phyloP scores from a whole-genome alignment of 2,888 invertebrate species.

The Lamellibrachia satsuma region DNA sequence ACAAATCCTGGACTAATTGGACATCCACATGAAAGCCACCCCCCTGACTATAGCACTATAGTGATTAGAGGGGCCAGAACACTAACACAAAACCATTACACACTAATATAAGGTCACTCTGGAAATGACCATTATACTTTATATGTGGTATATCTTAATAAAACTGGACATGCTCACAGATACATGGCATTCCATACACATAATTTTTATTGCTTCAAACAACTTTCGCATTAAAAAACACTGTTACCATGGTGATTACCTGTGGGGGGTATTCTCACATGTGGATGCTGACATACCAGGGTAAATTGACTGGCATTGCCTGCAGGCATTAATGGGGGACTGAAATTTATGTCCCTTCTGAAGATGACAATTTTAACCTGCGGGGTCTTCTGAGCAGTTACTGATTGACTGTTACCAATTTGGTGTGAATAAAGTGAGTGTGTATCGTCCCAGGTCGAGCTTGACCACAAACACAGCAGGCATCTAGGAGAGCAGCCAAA shows the following conservation, averaged over 20 bases:
- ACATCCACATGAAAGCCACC: neutral
- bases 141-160: neutral
- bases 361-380: neutral
- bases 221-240: neutral
- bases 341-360: neutral
- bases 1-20: neutral
- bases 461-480: neutral
- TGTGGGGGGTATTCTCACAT: neutral
- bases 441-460: neutral
- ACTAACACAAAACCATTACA: neutral
- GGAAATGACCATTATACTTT: neutral
- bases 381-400: neutral
- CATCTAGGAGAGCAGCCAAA: neutral
- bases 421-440: neutral
- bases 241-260: neutral
- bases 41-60: neutral
- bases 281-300: neutral
- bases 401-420: neutral
- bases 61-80: neutral
- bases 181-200: neutral
- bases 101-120: neutral
- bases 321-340: neutral
- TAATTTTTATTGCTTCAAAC: neutral
- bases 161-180: neutral
- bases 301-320: neutral